Evolutionary conservation across 2,797 vertebrate species (phyloP), one percentile per base, ranked within the genome.

Genomic region (Bucorvus abyssinicus): DNA sequence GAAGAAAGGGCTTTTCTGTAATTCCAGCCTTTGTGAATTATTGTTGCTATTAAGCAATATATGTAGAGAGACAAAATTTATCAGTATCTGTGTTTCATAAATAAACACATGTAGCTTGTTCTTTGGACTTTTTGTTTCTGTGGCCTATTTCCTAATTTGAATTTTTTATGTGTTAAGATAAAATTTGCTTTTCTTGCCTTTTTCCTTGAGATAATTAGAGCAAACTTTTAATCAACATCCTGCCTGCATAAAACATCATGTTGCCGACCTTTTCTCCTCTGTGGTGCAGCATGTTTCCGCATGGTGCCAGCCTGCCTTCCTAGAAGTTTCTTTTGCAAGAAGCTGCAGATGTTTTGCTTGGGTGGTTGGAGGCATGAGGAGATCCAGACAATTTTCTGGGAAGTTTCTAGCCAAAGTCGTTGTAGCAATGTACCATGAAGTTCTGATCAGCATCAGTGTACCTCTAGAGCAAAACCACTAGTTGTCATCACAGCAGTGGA

Each of bases 221-320:
- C 44, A 56, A 94, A 36, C 83, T 95, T 91, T 34, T 68, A 93
- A 92, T 94, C 69, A 65, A 34, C 45, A 38, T 85, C 69, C 91
- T 84, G 64, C 86, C 87, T 97, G 84, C 90, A 57, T n/a, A 38
- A 29, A 76, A 8, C 34, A 8, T 52, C 67, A 14, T 17, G 10
- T 81, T 76, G 67, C 76, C 94, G 90, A 65, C 69, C 81, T 56
- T 57, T 88, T 52, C 50, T 87, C 69, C 71, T 74, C 50, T 68
- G 3, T 18, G 47, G 59, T 21, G 70, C 69, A 80, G 64, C 24
- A 7, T 21, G 52, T 69, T 96, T 93, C 94, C 93, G 34, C 50
- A 23, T 57, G 9, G 1, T 69, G 87, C 14, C 56, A 79, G 64
- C 61, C 71, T 79, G 44, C 79, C 49, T 64, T 63, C 81, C 44